These are phyloP conservation scores for Brotula barbata DNA, from an alignment of 2,797 vertebrate species.

Conservation along the genomic window DNA sequence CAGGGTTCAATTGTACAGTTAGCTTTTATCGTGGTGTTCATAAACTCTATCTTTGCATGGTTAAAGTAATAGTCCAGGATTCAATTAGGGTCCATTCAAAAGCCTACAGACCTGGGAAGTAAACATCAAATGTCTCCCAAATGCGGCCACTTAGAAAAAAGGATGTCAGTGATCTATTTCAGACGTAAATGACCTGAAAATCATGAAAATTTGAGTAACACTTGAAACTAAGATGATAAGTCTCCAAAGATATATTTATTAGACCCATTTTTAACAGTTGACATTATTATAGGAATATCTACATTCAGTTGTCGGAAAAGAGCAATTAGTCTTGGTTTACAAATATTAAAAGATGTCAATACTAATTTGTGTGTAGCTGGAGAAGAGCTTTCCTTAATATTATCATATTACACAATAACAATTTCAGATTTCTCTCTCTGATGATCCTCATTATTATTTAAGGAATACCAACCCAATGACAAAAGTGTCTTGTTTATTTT, in stretches of 20 bases:
- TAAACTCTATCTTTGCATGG: too few species aligned
- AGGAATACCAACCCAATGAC: background rate
- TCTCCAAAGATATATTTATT: background rate
- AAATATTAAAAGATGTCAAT: background rate
- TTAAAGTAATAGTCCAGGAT: too few species aligned
- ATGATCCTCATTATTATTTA: background rate
- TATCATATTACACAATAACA: background rate
- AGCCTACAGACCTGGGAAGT: too few species aligned
- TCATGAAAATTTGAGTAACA: too few species aligned
- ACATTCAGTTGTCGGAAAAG: background rate
- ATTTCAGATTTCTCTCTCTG: background rate
- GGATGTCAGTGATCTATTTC: too few species aligned
- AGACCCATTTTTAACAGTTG: background rate
- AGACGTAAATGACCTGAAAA: too few species aligned
- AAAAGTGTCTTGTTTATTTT: constrained; percentile 4
- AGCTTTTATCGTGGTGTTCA: too few species aligned
- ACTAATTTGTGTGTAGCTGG: background rate
- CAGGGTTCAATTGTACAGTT: too few species aligned
- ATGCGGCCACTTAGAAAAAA: too few species aligned
- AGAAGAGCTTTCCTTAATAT: background rate
- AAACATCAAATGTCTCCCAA: too few species aligned
- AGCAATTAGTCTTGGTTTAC: background rate
- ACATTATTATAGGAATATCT: background rate
- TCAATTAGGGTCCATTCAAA: too few species aligned
- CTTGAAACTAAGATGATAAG: too few species aligned